Evolutionary conservation across 2,113 vertebrate genomes (phyloP).

Genomic region (Toxotes chatareus): DNA sequence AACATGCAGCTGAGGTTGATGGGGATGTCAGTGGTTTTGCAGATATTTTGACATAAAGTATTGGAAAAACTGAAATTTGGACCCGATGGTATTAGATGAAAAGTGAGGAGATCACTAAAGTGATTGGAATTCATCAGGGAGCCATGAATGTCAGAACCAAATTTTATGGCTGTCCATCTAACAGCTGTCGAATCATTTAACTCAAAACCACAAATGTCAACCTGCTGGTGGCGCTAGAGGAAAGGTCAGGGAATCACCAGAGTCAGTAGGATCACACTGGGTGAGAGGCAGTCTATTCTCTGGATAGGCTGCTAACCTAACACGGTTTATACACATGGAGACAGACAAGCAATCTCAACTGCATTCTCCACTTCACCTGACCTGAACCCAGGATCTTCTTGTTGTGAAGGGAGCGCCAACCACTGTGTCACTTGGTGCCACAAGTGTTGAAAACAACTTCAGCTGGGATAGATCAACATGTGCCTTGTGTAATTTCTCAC

Average conservation of each 20-base stretch:
- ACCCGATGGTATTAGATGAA: background rate
- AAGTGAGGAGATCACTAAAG: background rate
- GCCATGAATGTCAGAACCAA: background rate
- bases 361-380: constrained; percentile 16
- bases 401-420: background rate
- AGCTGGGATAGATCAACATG: background rate
- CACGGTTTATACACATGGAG: constrained; percentile 11
- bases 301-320: background rate
- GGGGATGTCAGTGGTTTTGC: background rate
- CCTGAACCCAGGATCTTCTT: background rate
- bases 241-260: background rate
- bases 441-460: background rate
- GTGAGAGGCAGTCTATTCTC: background rate
- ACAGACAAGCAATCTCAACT: constrained; percentile 26
- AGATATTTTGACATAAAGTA: background rate
- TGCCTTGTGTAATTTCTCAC: background rate
- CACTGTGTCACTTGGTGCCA: background rate
- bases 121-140: background rate
- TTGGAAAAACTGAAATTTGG: background rate
- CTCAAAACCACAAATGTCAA: background rate
- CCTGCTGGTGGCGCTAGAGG: background rate
- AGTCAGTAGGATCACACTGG: background rate
- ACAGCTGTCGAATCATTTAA: background rate
- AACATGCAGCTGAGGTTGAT: too few relatives aligned
- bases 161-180: background rate